Conservation (phyloP, 2,113 vertebrate species). For the Gavialis gangeticus region DNA sequence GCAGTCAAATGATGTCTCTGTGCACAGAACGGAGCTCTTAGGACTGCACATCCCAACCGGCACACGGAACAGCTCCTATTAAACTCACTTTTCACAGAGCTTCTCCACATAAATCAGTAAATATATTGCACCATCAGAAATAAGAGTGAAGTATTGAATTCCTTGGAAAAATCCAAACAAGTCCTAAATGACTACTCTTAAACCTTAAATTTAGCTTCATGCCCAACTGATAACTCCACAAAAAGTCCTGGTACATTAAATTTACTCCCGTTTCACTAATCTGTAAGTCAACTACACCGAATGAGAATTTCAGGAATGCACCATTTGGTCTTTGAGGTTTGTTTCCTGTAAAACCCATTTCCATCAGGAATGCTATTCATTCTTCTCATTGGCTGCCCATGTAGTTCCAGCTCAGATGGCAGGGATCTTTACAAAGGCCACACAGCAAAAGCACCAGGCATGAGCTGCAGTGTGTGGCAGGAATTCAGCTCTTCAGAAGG, state of each 20-base stretch:
- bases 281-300: background rate
- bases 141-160: background rate
- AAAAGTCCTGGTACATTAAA: background rate
- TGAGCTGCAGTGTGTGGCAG: background rate
- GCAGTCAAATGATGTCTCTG: background rate
- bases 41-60: background rate
- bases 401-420: background rate
- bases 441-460: background rate
- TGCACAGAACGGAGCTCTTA: background rate
- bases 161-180: background rate
- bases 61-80: background rate
- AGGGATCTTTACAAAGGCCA: background rate
- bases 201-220: background rate
- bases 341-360: background rate
- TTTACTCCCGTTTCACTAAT: background rate
- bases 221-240: background rate
- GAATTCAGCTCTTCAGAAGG: background rate
- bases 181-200: background rate
- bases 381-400: background rate
- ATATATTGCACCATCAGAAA: background rate
- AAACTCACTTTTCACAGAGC: background rate
- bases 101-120: background rate
- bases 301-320: background rate
- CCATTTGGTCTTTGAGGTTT: background rate
- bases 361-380: background rate